phyloP scores from a whole-genome alignment of 2,797 vertebrate species.

The Scolopax bukidnonensis region DNA sequence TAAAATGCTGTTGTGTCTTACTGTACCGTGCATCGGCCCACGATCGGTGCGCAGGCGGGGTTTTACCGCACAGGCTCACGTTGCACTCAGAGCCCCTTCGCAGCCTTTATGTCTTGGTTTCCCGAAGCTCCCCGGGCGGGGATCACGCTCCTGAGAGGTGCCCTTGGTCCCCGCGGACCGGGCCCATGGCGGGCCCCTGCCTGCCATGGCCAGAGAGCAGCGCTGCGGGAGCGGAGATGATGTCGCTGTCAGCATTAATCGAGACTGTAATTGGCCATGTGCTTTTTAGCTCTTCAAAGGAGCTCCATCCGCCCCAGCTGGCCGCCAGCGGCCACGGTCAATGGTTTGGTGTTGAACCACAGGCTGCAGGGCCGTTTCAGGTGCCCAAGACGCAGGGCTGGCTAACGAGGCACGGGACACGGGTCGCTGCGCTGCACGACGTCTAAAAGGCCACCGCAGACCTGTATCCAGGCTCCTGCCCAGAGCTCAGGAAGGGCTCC shows the following conservation, averaged over 20 bases:
- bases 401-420: rapidly evolving
- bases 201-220: neutral
- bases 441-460: neutral
- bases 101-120: neutral
- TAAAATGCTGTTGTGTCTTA: neutral
- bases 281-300: neutral
- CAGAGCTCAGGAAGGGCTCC: neutral
- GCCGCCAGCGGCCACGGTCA: neutral
- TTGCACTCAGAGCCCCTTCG: neutral
- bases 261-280: neutral
- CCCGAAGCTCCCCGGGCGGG: neutral
- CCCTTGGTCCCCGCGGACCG: neutral
- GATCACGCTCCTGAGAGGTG: neutral
- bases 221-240: neutral
- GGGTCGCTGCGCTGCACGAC: neutral
- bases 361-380: neutral
- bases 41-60: too few species aligned
- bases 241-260: neutral
- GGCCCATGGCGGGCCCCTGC: neutral
- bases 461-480: neutral
- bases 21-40: neutral
- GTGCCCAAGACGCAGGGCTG: neutral
- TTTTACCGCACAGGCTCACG: neutral
- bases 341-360: neutral
- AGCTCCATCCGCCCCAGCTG: neutral